phyloP scores from a whole-genome alignment of 2,113 vertebrate species.

The Poicephalus gulielmi region DNA sequence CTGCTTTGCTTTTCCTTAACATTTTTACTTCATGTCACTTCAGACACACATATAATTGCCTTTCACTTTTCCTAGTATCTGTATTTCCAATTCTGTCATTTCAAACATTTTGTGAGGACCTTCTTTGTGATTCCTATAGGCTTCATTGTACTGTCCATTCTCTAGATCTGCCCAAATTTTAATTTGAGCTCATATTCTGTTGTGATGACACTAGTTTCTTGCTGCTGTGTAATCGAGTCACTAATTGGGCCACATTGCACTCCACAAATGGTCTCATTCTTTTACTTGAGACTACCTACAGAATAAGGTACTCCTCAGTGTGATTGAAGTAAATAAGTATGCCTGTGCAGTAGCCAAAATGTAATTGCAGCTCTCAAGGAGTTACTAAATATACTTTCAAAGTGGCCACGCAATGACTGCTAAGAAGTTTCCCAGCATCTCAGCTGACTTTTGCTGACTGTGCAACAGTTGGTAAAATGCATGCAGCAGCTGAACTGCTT shows the following conservation, averaged over 20 bases:
- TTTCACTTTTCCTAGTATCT: not conserved
- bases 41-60: not conserved
- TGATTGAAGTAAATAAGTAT: not conserved
- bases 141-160: not conserved
- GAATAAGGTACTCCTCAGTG: not conserved
- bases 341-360: not conserved
- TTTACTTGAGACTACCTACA: not conserved
- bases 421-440: not conserved
- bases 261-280: not conserved
- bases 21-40: not conserved
- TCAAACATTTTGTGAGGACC: not conserved
- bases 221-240: not conserved
- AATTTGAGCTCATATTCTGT: not conserved
- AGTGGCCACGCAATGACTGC: not conserved
- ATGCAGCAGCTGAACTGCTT: not conserved
- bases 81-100: not conserved
- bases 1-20: not conserved
- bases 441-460: not conserved
- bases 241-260: not conserved
- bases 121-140: not conserved
- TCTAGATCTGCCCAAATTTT: not conserved
- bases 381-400: not conserved
- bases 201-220: not conserved
- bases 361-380: not conserved
- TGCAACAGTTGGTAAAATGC: not conserved